A percentile compares a stretch with the other conserved stretches of the same genome.
Conservation (phyloP, 30 jellyfish, hydroid and myxozoan species). For the Sanderia malayensis region DNA sequence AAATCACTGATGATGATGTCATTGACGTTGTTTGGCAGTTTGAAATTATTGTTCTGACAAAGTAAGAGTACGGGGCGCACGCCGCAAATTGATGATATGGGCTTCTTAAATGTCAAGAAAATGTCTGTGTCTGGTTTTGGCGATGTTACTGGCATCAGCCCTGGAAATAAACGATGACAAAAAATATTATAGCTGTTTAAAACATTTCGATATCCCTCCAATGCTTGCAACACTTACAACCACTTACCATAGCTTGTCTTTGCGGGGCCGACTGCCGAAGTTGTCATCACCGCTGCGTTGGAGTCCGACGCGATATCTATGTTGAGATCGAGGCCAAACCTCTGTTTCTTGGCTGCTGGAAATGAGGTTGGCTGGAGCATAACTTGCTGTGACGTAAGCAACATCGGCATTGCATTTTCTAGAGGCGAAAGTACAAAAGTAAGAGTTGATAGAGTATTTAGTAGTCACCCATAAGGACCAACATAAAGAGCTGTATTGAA, state of each 20-base stretch:
- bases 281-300: slow-evolving; percentile 32
- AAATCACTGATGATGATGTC: slow-evolving; percentile 83
- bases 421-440: background rate
- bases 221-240: too few species aligned
- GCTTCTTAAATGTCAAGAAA: slow-evolving; percentile 62
- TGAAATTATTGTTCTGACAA: slow-evolving; percentile 72
- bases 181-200: too few species aligned
- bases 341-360: slow-evolving; percentile 45
- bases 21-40: slow-evolving; percentile 72
- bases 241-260: slow-evolving; percentile 18
- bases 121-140: slow-evolving; percentile 68
- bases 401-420: slow-evolving; percentile 50
- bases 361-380: slow-evolving; percentile 36
- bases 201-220: too few species aligned
- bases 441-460: background rate
- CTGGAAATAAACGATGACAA: slow-evolving; percentile 1
- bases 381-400: slow-evolving; percentile 60
- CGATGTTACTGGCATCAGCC: slow-evolving; percentile 47
- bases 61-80: slow-evolving; percentile 87
- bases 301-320: slow-evolving; percentile 51
- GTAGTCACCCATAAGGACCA: too few species aligned
- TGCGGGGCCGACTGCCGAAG: slow-evolving; percentile 11
- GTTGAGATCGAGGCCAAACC: slow-evolving; percentile 47
- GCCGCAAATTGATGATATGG: slow-evolving; percentile 85
- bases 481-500: too few species aligned